Percentiles rank a stretch among this genome's conserved stretches.
Evolutionary conservation across 2,797 vertebrate genomes (phyloP).

Genomic region (Darevskia nairensis): DNA sequence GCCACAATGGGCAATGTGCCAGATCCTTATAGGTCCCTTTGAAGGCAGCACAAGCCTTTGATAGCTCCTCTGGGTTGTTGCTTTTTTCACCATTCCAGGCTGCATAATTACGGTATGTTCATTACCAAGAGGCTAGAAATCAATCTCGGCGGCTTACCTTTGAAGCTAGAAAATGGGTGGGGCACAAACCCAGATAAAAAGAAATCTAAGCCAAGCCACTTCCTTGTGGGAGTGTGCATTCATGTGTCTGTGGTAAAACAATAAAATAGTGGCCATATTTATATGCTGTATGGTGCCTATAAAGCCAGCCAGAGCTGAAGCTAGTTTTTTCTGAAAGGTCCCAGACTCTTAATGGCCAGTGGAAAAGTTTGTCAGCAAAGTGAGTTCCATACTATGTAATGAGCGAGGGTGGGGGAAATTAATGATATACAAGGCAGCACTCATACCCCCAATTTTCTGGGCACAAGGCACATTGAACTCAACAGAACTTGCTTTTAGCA

Average conservation of each 20-base stretch:
- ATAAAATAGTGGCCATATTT: neutral
- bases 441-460: neutral
- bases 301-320: neutral
- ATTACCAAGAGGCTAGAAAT: constrained; percentile 42
- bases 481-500: neutral
- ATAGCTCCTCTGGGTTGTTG: neutral
- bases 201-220: neutral
- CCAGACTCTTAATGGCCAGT: neutral
- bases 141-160: neutral
- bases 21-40: constrained; percentile 22
- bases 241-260: neutral
- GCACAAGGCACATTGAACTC: neutral
- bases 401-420: too few species aligned
- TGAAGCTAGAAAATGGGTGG: constrained; percentile 47
- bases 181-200: constrained; percentile 22
- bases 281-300: neutral
- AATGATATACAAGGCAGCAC: neutral
- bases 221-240: neutral
- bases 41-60: constrained; percentile 22
- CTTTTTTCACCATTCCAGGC: constrained; percentile 33
- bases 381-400: neutral
- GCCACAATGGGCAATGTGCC: constrained; percentile 7
- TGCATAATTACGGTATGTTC: constrained; percentile 36
- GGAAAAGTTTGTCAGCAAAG: neutral
- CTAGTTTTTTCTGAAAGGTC: neutral